Evolutionary conservation across 2,113 vertebrate genomes (phyloP), one percentile per base, ranked within the genome.

Genomic region (Pelobates fuscus): DNA sequence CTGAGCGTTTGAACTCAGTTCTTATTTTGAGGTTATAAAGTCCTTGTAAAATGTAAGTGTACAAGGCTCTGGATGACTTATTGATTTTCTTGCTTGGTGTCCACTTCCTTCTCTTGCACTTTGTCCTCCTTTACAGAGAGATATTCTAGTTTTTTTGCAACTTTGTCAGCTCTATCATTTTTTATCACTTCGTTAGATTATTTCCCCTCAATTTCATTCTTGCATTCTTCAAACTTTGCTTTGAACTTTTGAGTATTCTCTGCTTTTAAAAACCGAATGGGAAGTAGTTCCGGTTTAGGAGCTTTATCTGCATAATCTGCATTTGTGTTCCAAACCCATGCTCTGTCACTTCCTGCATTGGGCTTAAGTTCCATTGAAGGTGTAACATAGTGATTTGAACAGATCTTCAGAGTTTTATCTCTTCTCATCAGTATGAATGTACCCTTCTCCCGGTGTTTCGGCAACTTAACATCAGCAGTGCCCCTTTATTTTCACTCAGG

Each of bases 161-260:
- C 93, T 85, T 95, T 93, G 83, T 95, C 89, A 17, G 92, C 86
- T 21, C 86, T 88, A 75, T 93, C 90, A 18, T 86, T 88, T 83
- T 90, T 83, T 65, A 86, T 93, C 81, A 82, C 78, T 80, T 88
- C 90, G 91, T 93, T 92, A 80, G 87, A 88, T 81, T 90, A 89
- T 84, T 84, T 83, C 82, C 94, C 94, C 80, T 88, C 89, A 55
- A 94, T 90, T 77, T 95, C 95, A 59, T 93, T 94, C 84, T 90
- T 95, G 93, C 96, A 99, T 87, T 99, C 97, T 73, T 99, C 97
- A 89, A 98, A 98, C 88, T 99, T 99, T 82, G 88, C 90, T 86
- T 98, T 98, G 85, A 99, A 98, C 89, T 98, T 98, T 84, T 98
- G 97, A 84, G 97, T 85, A 98, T 97, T 99, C 86, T 99, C 97